These are phyloP conservation scores for Lysandra coridon DNA, from an alignment of 2,888 invertebrate genomes.

Conservation along the genomic window DNA sequence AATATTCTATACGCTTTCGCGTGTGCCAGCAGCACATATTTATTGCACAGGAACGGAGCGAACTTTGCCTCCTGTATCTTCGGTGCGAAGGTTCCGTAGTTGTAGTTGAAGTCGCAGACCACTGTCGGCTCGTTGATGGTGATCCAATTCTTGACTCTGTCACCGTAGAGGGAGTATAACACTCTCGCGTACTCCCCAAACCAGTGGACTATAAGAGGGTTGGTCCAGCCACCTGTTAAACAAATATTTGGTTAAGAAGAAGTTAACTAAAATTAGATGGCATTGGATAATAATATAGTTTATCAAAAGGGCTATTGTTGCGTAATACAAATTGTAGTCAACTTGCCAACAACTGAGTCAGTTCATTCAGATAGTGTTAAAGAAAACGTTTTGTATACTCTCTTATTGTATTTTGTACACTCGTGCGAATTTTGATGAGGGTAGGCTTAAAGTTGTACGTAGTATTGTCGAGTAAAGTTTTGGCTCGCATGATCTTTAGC, in stretches of 20 bases:
- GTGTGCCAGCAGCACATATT: slow-evolving; percentile 80
- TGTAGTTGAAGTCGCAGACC: slow-evolving; percentile 59
- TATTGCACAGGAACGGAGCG: slow-evolving; percentile 77
- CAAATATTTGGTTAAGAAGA: too few species aligned
- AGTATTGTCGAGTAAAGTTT: neutral
- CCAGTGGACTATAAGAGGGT: slow-evolving; percentile 70
- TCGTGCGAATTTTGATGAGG: neutral
- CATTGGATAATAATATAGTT: too few species aligned
- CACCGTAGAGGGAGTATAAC: slow-evolving; percentile 76
- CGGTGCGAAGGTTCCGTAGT: slow-evolving; percentile 52
- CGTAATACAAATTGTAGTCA: too few species aligned
- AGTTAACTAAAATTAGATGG: too few species aligned
- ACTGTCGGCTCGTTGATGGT: slow-evolving; percentile 80
- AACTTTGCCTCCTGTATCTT: slow-evolving; percentile 55
- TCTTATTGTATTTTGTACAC: neutral
- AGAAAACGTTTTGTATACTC: neutral
- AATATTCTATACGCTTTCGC: slow-evolving; percentile 79
- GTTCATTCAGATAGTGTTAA: neutral
- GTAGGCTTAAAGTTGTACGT: neutral
- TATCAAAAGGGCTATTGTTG: too few species aligned
- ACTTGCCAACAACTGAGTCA: too few species aligned
- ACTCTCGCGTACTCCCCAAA: slow-evolving; percentile 40
- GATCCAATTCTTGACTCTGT: slow-evolving; percentile 80
- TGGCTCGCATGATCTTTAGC: neutral
- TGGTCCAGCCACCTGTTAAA: slow-evolving; percentile 80